These are phyloP conservation scores for Thalassaphorura encarpata DNA, from an alignment of 1,140 invertebrate genomes.

Conservation along the genomic window DNA sequence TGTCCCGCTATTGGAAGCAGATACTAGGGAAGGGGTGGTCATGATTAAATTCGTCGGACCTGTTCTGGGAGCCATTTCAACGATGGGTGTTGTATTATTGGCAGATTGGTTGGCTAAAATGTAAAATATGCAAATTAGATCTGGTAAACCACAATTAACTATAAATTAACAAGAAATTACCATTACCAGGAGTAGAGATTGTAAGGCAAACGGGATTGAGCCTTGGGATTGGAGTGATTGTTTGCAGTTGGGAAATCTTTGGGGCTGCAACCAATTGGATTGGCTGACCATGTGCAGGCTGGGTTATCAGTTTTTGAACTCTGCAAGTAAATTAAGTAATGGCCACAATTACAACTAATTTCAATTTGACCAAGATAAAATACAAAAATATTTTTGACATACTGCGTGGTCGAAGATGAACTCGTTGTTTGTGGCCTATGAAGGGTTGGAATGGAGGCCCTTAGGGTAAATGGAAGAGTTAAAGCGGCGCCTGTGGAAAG, in stretches of 20 bases:
- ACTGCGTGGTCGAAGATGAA: constrained; percentile 20
- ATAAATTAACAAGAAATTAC: constrained; percentile 6
- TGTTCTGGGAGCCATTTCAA: constrained; percentile 25
- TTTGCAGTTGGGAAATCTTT: constrained; percentile 26
- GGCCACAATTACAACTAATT: constrained; percentile 4
- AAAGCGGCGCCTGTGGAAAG: constrained; percentile 1
- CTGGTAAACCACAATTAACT: not conserved
- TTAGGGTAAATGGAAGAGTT: constrained; percentile 26
- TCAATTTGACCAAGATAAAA: not conserved
- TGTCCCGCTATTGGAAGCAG: constrained; percentile 16
- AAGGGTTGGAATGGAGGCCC: constrained; percentile 20
- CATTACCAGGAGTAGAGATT: constrained; percentile 28
- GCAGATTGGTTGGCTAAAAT: constrained; percentile 5
- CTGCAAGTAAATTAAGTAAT: constrained; percentile 17
- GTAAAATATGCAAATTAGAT: not conserved
- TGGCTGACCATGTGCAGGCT: constrained; percentile 32
- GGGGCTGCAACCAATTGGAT: constrained; percentile 30
- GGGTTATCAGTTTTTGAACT: constrained; percentile 32
- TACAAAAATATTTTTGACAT: constrained; percentile 10
- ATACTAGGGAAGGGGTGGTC: not conserved
- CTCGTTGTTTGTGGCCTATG: constrained; percentile 18
- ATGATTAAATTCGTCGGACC: constrained; percentile 24
- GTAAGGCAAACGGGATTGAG: constrained; percentile 21
- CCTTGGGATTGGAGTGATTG: constrained; percentile 22
- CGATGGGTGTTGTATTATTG: too few relatives aligned